Evolutionary conservation across 2,797 vertebrate species (phyloP).

Genomic region (Poecilia gillii): DNA sequence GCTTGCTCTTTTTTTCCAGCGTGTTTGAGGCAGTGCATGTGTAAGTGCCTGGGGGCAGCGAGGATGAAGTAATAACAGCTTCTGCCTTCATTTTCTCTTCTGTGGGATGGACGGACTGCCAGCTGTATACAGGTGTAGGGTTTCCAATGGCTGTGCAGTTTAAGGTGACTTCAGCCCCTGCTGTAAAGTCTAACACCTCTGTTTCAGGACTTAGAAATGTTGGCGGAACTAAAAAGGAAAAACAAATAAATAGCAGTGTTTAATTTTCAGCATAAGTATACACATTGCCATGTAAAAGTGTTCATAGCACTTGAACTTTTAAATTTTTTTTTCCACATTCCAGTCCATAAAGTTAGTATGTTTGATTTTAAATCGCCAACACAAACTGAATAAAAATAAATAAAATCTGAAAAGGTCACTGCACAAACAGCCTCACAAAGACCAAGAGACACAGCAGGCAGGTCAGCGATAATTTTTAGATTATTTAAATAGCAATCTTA

Average conservation of each 20-base stretch:
- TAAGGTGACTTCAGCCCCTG: constrained; percentile 62
- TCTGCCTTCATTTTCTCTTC: constrained; percentile 62
- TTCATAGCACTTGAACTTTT: background rate
- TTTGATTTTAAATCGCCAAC: background rate
- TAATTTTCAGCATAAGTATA: background rate
- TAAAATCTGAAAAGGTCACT: background rate
- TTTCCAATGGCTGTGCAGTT: constrained; percentile 78
- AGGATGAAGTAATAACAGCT: constrained; percentile 59
- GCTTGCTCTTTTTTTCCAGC: constrained; percentile 74
- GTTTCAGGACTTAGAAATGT: constrained; percentile 66
- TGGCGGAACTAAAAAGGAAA: constrained; percentile 67
- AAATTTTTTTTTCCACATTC: background rate
- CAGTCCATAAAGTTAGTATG: background rate
- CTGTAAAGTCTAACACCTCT: constrained; percentile 63
- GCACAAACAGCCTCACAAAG: background rate
- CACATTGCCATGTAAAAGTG: background rate
- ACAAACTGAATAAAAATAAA: background rate
- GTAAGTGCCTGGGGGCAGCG: constrained; percentile 74
- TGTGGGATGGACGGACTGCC: constrained; percentile 61
- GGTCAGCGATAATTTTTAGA: background rate
- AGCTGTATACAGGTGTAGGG: constrained; percentile 76
- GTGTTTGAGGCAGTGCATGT: constrained; percentile 78
- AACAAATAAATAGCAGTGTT: background rate
- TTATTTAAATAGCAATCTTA: background rate
- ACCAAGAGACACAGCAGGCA: background rate